Base-by-base conservation (phyloP, 2,797 vertebrate genomes). In the Fistularia tabacaria region DNA sequence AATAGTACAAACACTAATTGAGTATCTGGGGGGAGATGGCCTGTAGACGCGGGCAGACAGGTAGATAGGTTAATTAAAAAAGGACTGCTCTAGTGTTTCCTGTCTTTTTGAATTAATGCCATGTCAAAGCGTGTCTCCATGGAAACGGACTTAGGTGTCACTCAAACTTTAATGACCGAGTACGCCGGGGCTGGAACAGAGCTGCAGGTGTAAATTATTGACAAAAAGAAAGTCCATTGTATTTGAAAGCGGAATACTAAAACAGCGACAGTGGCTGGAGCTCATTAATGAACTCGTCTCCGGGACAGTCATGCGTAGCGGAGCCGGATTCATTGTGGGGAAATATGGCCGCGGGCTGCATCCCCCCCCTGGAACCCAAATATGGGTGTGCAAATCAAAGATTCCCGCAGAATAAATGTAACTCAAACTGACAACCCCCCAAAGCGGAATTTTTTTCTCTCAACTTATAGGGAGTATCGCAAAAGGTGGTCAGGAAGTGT, bases 71-170 rank as follows among this genome's bases (percentile, higher is more conserved):
- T 83, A 79, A 84, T 85, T 83, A 73, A 66, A 15, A 71, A 74
- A 71, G 11, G 11, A 58, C 54, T 66, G 59, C 52, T 54, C 46
- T 38, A 38, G 44, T 61, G 69, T 71, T 69, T 71, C 65, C 69
- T 59, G 63, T 69, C 66, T 80, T 80, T 77, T 73, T 79, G 68
- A 83, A 85, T 87, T 71, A 85, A 79, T 71, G 59, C 36, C 46
- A 36, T 54, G 74, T 59, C 69, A 64, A 62, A 72, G 73, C 49
- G 61, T 40, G 50, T 75, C 75, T 71, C 77, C 48, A 25, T 51
- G 70, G 82, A 76, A 79, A 73, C 42, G 10, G 65, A 39, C 49
- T 1, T 9, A 52, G 51, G 69, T 85, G 82, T 81, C 85, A 85
- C 59, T 87, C 81, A 83, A 73, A 67, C 59, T 53, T 49, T 47